Evolutionary conservation across 2,113 vertebrate species (phyloP), one percentile per base, ranked within the genome.

Genomic region (Prochilodus magdalenae): DNA sequence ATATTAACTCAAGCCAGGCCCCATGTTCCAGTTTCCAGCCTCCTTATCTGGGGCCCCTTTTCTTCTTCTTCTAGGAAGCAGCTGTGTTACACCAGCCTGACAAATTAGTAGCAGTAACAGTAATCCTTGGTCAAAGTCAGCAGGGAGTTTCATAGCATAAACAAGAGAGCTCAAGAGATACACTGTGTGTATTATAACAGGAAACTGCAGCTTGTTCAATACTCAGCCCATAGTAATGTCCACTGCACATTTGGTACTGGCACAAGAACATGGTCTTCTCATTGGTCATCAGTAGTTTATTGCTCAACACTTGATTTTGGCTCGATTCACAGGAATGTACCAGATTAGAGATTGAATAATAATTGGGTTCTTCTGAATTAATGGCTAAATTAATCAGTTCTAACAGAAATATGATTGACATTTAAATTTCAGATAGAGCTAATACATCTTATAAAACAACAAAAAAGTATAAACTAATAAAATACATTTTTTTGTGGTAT

Each of bases 221-320:
- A 20, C 36, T 47, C 7, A 62, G 12, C 6, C 55, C 7, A 24
- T 22, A 47, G n/a, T 8, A 49, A 29, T 75, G 72, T 40, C 8
- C 49, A 44, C 47, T 57, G 51, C 18, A 26, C 26, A 57, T 74
- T 26, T 74, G 27, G 70, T 44, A 27, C 59, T 27, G 2, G 24
- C 27, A 49, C 55, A 29, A 22, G 65, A 16, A 47, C 20, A 13
- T 72, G 40, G 49, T 20, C 18, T 57, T 30, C 40, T 49, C 44
- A 51, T 22, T 75, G 27, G 24, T 70, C 24, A 71, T n/a, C 59
- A 40, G 55, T 51, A 40, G 2, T 29, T 11, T 65, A 13, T 82
- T 77, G 14, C 40, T 33, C 44, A 73, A 77, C 53, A 33, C 26
- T 62, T 62, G 55, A 18, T 47, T 82, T 77, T 83, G 73, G 44